Base-by-base conservation (phyloP, 1,140 invertebrate genomes). In the Ooceraea biroi region DNA sequence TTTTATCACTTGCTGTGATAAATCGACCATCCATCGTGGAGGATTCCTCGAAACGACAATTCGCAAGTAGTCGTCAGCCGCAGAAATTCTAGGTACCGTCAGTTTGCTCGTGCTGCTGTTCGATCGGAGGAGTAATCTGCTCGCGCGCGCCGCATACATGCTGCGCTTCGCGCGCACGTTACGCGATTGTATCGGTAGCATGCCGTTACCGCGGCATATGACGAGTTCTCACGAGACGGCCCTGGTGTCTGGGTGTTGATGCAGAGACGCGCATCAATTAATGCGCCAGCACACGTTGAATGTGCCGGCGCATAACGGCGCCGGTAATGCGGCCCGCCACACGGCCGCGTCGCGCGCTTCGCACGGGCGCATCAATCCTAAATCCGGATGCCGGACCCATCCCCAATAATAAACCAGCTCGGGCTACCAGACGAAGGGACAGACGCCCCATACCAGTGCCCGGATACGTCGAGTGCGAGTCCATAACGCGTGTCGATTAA, bases 231-330 rank as follows among this genome's bases (percentile, higher is more conserved):
- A 93, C 91, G 89, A 91, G 91, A 90, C 87, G 89, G 7, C 76
- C 85, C 87, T 60, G 85, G 63, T 36, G 36, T 36, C 82, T 86
- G 36, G 83, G 85, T 91, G 91, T 92, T 93, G 90, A 94, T 93
- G 90, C 88, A 90, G 85, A 91, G 77, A 88, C 88, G 87, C 90
- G 90, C 91, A 92, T 92, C 91, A 93, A 94, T 93, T 93, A 94
- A 93, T 94, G 90, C 92, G 91, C 86, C 90, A 88, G 89, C 92
- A 92, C 91, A 92, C 90, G 91, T 91, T 36, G 92, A 92, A 93
- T 93, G 91, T 92, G 93, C 86, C 87, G 85, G 88, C 90, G 91
- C 92, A 93, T 93, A 93, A 91, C 90, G 83, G 68, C 80, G 86
- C 83, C 82, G 80, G 85, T 93, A 92, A 93, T 92, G 90, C 80